A percentile compares a stretch with the other conserved stretches of the same genome.
Conservation (phyloP, 2,888 invertebrate species). For the Cyrtodaria siliqua region DNA sequence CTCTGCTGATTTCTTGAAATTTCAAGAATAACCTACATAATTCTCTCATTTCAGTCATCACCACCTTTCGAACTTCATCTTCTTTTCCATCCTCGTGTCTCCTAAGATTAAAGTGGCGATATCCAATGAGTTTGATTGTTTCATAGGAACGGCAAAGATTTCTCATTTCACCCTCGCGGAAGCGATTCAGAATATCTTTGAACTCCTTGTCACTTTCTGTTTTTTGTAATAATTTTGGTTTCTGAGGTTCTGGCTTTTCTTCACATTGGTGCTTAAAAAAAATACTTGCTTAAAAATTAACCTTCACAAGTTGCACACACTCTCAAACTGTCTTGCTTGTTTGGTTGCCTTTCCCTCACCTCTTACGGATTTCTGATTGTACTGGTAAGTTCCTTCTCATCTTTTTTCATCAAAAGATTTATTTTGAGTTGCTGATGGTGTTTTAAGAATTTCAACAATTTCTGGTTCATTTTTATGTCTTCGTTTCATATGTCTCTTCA, state of each 20-base stretch:
- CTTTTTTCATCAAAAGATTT: not conserved
- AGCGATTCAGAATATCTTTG: slow-evolving; percentile 31
- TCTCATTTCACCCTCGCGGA: slow-evolving; percentile 31
- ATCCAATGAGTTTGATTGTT: slow-evolving; percentile 22
- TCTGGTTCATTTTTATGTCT: no score
- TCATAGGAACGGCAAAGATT: slow-evolving; percentile 26
- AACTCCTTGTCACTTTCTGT: slow-evolving; percentile 21
- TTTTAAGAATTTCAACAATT: no score
- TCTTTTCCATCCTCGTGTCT: slow-evolving; percentile 28
- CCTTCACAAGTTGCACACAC: slow-evolving; percentile 21
- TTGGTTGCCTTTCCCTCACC: slow-evolving; percentile 32
- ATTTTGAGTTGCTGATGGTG: no score
- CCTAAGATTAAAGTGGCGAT: slow-evolving; percentile 22
- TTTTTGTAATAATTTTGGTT: not conserved
- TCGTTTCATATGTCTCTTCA: no score
- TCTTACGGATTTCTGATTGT: not conserved
- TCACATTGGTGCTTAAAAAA: slow-evolving; percentile 41
- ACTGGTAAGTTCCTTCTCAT: not conserved
- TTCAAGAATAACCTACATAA: not conserved
- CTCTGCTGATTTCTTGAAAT: no score
- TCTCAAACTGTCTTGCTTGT: slow-evolving; percentile 17
- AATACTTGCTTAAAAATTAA: slow-evolving; percentile 16
- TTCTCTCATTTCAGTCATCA: slow-evolving; percentile 40
- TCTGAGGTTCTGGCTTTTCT: slow-evolving; percentile 16
- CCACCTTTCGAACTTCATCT: slow-evolving; percentile 31